Evolutionary conservation across 2,113 vertebrate species (phyloP), one percentile per base, ranked within the genome.

Genomic region (Lepus europaeus): DNA sequence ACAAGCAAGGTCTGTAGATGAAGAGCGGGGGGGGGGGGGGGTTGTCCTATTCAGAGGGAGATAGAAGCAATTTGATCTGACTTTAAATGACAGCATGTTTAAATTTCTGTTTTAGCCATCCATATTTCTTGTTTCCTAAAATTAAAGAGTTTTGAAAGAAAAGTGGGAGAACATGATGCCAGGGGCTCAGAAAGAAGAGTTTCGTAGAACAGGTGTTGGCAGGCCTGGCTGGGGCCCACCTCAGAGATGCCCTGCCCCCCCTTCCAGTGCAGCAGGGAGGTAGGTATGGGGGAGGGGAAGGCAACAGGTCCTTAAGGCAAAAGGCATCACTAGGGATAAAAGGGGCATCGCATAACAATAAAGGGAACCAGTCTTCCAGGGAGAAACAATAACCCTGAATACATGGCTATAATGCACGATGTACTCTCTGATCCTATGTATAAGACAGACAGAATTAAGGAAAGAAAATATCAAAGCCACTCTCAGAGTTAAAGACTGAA

Each of bases 401-500:
- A 19, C 36, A 25, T n/a, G 25, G 45, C 45, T 45, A 45, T 45
- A 45, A 45, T 45, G 45, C 45, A 45, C 6, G 6, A 45, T 45
- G 45, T 45, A 45, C 45, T 45, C 45, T 45, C 45, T 45, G 45
- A 45, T 45, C 45, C 45, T 45, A 45, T 6, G 6, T 45, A 6
- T 45, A 45, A 45, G 45, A 45, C 5, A 45, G 17, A 83, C 36
- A 87, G 10, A 73, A 39, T 22, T n/a, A 22, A 17, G 64, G 49
- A 90, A 74, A 61, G 17, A 33, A 89, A 87, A 78, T 25, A 29
- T 49, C 39, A 94, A 39, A 74, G 49, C 23, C 29, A 70, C 61
- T 33, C 5, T 59, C 23, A 56, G 10, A 90, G 49, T 51, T 39
- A 77, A 63, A 94, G n/a, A 31, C 81, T 81, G 93, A n/a, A 86